These are phyloP conservation scores for Manis pentadactyla DNA, from an alignment of 2,797 vertebrate genomes.

Conservation along the genomic window DNA sequence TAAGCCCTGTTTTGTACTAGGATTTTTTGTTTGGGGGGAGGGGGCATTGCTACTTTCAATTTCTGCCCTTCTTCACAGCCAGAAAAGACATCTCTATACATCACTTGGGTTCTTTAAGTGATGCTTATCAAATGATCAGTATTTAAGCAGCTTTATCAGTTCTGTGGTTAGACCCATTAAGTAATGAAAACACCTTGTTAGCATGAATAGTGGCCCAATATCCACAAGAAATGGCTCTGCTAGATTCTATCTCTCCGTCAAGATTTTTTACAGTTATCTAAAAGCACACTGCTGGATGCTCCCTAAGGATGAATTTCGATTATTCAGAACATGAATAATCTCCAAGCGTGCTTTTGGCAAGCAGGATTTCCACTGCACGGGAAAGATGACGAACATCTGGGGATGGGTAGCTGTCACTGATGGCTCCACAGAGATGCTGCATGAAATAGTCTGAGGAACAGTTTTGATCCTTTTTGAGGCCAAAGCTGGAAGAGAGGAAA, in stretches of 20 bases:
- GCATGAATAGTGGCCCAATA: conserved; percentile 58
- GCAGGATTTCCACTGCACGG: conserved; percentile 38
- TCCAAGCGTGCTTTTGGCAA: neutral
- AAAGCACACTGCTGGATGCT: neutral
- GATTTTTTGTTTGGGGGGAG: neutral
- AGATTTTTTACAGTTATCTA: conserved; percentile 9
- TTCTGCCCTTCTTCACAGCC: neutral
- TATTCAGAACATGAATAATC: neutral
- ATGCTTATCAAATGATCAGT: conserved; percentile 81
- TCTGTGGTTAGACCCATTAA: conserved; percentile 74
- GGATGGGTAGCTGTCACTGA: neutral
- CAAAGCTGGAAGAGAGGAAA: neutral
- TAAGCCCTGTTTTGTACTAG: neutral
- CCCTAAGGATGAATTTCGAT: neutral
- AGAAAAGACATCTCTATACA: conserved; percentile 56
- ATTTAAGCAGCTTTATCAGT: conserved; percentile 81
- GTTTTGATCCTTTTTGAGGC: neutral
- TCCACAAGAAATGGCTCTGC: neutral
- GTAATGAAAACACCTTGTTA: conserved; percentile 75
- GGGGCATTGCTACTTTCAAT: neutral
- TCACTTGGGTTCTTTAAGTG: conserved; percentile 80
- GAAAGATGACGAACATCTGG: neutral
- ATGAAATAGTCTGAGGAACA: neutral
- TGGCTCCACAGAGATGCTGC: conserved; percentile 30
- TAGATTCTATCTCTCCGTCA: conserved; percentile 11